Conservation (phyloP, 2,888 invertebrate species). For the Rhorus exstirpatorius region DNA sequence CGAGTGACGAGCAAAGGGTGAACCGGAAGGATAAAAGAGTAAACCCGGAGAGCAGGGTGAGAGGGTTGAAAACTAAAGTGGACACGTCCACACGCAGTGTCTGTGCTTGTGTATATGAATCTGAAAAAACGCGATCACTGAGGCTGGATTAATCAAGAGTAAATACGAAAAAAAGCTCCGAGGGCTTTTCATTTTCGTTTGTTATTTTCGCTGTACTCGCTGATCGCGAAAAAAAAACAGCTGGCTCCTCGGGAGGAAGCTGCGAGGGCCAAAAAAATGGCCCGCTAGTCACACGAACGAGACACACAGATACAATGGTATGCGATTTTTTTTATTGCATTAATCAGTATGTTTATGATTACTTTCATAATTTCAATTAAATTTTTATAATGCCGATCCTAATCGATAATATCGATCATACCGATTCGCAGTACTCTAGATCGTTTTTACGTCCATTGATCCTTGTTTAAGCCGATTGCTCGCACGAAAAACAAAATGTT, state of each 20-base stretch:
- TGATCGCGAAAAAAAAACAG: constrained; percentile 20
- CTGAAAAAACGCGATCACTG: constrained; percentile 37
- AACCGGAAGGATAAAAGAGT: constrained; percentile 27
- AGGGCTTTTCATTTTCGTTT: not conserved
- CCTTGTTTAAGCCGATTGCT: no score
- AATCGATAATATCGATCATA: no score
- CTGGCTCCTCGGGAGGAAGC: constrained; percentile 2
- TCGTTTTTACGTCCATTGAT: no score
- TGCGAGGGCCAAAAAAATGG: not conserved
- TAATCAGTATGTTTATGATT: not conserved
- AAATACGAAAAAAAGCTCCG: not conserved
- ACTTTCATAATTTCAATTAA: not conserved
- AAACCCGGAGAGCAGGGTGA: not conserved
- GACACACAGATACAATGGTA: constrained; percentile 4
- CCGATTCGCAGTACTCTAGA: no score
- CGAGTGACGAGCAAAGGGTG: constrained; percentile 33
- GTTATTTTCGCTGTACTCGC: constrained; percentile 13
- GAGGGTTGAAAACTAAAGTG: constrained; percentile 53
- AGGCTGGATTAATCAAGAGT: constrained; percentile 51
- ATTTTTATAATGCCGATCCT: not conserved
- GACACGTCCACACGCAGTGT: constrained; percentile 50
- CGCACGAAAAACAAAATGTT: no score
- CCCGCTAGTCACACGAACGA: no score
- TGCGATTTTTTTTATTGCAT: no score
- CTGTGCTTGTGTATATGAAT: constrained; percentile 26